These are phyloP conservation scores for Cataglyphis rosenhaueri DNA, from an alignment of 2,888 invertebrate genomes.

Conservation along the genomic window DNA sequence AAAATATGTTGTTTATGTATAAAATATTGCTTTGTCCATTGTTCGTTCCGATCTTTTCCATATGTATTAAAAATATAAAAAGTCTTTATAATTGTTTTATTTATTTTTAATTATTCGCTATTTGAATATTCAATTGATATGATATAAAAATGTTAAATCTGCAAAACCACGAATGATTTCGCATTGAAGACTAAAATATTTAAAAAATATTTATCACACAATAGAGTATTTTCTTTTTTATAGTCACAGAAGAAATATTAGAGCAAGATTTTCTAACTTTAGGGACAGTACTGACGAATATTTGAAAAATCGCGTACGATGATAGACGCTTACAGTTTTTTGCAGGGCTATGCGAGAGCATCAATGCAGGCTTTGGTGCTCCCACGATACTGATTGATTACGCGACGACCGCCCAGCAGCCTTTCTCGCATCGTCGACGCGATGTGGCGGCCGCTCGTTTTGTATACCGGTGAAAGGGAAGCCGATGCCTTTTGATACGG, in stretches of 20 bases:
- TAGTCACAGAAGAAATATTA: conserved; percentile 42
- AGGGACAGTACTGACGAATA: conserved; percentile 41
- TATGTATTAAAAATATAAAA: background rate
- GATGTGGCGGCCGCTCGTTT: conserved; percentile 64
- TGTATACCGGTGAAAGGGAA: conserved; percentile 68
- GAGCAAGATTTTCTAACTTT: background rate
- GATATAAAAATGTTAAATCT: background rate
- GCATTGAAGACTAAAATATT: background rate
- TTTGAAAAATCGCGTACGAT: conserved; percentile 47
- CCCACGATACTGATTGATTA: conserved; percentile 83
- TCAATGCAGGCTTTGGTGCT: conserved; percentile 71
- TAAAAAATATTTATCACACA: background rate
- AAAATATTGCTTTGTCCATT: background rate
- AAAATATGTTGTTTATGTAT: background rate
- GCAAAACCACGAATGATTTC: background rate
- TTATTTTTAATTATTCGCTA: background rate
- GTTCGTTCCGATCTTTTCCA: background rate
- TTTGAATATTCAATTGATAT: background rate
- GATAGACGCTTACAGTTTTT: conserved; percentile 65
- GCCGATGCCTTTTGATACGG: conserved; percentile 69
- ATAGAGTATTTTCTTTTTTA: background rate
- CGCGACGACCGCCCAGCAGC: conserved; percentile 65
- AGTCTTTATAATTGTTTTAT: background rate
- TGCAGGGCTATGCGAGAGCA: conserved; percentile 53
- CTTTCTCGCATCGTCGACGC: conserved; percentile 66